Percentiles rank a stretch among this genome's conserved stretches.
Evolutionary conservation across 2,888 invertebrate genomes (phyloP).

Genomic region (Lepidocyrtoides sp.): DNA sequence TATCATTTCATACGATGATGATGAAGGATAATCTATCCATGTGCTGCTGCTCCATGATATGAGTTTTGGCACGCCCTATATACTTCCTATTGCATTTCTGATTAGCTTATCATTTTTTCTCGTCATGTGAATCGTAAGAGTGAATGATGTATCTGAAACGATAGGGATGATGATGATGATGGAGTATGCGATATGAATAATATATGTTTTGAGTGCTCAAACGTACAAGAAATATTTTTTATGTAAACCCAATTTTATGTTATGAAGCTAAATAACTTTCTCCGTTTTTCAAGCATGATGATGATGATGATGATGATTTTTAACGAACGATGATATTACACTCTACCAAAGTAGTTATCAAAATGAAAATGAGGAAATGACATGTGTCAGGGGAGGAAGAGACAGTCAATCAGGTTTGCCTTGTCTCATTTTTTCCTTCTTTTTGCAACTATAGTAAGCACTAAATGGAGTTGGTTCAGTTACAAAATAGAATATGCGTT

Average conservation of each 20-base stretch:
- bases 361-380: not conserved
- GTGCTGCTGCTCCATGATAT: not conserved
- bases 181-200: constrained; percentile 11
- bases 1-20: not conserved
- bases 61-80: constrained; percentile 8
- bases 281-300: too few relatives aligned
- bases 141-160: not conserved
- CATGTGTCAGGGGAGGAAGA: constrained; percentile 9
- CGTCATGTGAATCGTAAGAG: not conserved
- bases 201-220: not conserved
- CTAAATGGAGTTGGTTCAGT: too few relatives aligned
- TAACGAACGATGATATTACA: too few relatives aligned
- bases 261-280: too few relatives aligned
- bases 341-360: too few relatives aligned
- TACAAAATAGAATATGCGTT: too few relatives aligned
- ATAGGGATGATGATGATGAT: not conserved
- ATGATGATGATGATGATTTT: too few relatives aligned
- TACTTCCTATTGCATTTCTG: constrained; percentile 33
- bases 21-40: not conserved
- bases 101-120: not conserved
- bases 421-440: too few relatives aligned
- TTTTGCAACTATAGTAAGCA: too few relatives aligned
- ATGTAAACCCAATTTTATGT: too few relatives aligned
- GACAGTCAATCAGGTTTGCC: not conserved
- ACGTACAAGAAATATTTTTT: not conserved